Conservation (phyloP, 2,797 vertebrate species). For the Arctocebus calabarensis region DNA sequence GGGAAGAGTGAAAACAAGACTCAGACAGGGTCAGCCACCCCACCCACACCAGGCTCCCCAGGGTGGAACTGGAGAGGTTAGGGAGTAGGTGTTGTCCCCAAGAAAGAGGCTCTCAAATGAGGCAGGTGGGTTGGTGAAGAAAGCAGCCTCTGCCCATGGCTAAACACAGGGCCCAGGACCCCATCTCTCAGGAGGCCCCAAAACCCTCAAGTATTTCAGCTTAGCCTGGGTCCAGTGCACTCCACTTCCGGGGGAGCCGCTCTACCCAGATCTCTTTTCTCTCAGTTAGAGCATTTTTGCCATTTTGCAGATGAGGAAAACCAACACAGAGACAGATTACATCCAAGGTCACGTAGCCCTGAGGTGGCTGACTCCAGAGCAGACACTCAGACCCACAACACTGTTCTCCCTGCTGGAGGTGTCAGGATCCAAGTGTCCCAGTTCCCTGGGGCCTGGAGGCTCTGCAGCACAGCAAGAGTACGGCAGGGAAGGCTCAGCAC, state of each 20-base stretch:
- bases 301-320: conserved; percentile 3
- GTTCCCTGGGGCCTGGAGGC: not conserved
- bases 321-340: not conserved
- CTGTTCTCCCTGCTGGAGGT: not conserved
- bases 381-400: not conserved
- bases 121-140: not conserved
- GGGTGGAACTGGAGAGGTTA: not conserved
- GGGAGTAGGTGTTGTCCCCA: not conserved
- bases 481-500: not conserved
- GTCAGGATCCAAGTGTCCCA: not conserved
- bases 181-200: not conserved
- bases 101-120: not conserved
- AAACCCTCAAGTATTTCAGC: not conserved
- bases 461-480: no score
- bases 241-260: not conserved
- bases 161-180: not conserved
- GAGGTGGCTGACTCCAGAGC: not conserved
- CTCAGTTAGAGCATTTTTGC: not conserved
- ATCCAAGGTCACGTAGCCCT: not conserved
- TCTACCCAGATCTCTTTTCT: not conserved
- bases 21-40: accelerated
- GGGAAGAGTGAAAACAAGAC: not conserved
- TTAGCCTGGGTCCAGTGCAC: not conserved
- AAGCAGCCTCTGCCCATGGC: not conserved
- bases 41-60: not conserved